Conservation (phyloP, 2,797 vertebrate genomes). For the Nannoperca australis region DNA sequence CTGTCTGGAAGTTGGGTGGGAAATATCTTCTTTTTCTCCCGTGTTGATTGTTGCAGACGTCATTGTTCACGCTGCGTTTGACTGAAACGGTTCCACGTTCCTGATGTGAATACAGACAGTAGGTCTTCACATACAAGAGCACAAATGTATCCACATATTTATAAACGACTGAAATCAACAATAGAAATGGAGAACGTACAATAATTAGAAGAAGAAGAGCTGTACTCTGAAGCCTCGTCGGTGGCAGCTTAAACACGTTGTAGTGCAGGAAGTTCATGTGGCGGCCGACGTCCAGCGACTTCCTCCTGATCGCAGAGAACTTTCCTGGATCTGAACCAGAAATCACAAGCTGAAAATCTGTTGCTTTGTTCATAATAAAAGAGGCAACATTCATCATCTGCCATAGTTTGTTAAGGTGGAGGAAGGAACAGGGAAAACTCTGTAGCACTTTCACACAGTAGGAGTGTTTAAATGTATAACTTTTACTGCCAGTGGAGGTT, state of each 20-base stretch:
- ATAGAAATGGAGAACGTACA: no score
- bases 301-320: background rate
- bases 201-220: no score
- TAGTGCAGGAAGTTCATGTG: background rate
- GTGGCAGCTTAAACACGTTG: background rate
- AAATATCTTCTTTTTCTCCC: background rate
- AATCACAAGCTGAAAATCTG: background rate
- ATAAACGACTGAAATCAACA: no score
- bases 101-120: background rate
- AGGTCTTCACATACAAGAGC: no score
- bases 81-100: background rate
- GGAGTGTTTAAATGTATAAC: background rate
- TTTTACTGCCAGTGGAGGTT: no score
- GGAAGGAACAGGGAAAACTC: background rate
- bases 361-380: background rate
- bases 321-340: conserved; percentile 25
- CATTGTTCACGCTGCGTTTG: background rate
- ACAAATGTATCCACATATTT: no score
- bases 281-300: background rate
- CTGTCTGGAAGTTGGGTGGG: no score
- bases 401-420: conserved; percentile 1
- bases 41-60: background rate
- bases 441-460: no score
- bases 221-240: background rate
- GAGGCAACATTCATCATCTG: background rate